phyloP scores from a whole-genome alignment of 92 coral and sea anemone genomes.

The Pocillopora grandis region DNA sequence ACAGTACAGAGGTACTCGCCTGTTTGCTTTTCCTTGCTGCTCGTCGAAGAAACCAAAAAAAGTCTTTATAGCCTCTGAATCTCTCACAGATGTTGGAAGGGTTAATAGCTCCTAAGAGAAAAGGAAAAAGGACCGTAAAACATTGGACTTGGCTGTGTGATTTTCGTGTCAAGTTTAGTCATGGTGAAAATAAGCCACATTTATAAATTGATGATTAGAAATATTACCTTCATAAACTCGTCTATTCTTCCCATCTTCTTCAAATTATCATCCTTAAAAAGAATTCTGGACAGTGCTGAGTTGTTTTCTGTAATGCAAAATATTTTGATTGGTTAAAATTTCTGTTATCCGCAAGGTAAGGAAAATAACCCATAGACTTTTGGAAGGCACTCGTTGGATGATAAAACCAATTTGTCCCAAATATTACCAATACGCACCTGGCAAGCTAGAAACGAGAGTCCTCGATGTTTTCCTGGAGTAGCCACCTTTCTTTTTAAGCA shows the following conservation, averaged over 20 bases:
- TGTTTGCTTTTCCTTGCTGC: not conserved
- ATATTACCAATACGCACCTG: slow-evolving; percentile 14
- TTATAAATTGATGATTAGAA: no score
- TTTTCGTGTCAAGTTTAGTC: not conserved
- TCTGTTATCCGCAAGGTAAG: no score
- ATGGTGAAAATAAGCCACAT: no score
- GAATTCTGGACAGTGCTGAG: slow-evolving; percentile 19
- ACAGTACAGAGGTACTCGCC: not conserved
- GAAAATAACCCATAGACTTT: no score
- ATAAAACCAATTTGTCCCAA: not conserved
- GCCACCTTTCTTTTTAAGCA: slow-evolving; percentile 36
- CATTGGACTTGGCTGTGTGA: no score
- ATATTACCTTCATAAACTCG: slow-evolving; percentile 24
- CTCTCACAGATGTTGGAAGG: slow-evolving; percentile 16
- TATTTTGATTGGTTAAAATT: not conserved
- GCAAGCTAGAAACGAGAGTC: slow-evolving; percentile 29
- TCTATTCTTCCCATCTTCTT: slow-evolving; percentile 39
- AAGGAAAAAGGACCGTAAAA: not conserved
- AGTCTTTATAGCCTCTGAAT: slow-evolving; percentile 3
- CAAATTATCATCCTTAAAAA: slow-evolving; percentile 24
- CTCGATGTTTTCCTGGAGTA: slow-evolving; percentile 33
- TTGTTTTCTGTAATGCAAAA: slow-evolving; percentile 25
- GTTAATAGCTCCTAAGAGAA: slow-evolving; percentile 25
- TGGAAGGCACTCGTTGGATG: no score
- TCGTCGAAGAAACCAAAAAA: slow-evolving; percentile 18